Evolutionary conservation across 2,888 invertebrate genomes (phyloP).

Genomic region (Drosophila mulleri): DNA sequence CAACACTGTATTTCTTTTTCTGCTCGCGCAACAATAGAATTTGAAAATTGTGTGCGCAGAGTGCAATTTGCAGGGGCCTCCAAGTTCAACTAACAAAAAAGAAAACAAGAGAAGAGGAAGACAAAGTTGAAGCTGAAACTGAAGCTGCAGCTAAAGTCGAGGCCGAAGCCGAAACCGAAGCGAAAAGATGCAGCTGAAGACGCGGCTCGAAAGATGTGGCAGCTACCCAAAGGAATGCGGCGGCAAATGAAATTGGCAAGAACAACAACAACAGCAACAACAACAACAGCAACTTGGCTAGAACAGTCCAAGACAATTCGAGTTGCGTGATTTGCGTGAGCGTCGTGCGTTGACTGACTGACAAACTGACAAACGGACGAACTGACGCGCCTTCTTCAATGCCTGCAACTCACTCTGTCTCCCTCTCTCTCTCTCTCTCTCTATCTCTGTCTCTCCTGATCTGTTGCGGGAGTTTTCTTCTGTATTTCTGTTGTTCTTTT

Average conservation of each 20-base stretch:
- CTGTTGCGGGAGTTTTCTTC: conserved; percentile 66
- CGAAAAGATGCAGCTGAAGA: conserved; percentile 39
- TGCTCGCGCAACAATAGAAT: conserved; percentile 50
- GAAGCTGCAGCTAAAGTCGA: neutral
- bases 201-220: conserved; percentile 53
- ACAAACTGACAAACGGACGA: conserved; percentile 55
- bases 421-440: neutral
- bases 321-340: conserved; percentile 84
- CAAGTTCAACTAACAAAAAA: conserved; percentile 77
- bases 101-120: neutral
- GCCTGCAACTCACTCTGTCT: conserved; percentile 6
- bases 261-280: conserved; percentile 16
- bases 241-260: conserved; percentile 64
- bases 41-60: conserved; percentile 59
- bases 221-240: conserved; percentile 58
- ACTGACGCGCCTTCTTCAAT: conserved; percentile 34
- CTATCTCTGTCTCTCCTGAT: neutral
- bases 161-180: conserved; percentile 13
- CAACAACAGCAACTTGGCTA: conserved; percentile 24
- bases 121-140: conserved; percentile 12
- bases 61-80: conserved; percentile 76
- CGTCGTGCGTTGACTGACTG: conserved; percentile 80
- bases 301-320: conserved; percentile 66
- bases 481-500: conserved; percentile 21
- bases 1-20: neutral